Evolutionary conservation across 2,113 vertebrate genomes (phyloP).

Genomic region (Caranx melampygus): DNA sequence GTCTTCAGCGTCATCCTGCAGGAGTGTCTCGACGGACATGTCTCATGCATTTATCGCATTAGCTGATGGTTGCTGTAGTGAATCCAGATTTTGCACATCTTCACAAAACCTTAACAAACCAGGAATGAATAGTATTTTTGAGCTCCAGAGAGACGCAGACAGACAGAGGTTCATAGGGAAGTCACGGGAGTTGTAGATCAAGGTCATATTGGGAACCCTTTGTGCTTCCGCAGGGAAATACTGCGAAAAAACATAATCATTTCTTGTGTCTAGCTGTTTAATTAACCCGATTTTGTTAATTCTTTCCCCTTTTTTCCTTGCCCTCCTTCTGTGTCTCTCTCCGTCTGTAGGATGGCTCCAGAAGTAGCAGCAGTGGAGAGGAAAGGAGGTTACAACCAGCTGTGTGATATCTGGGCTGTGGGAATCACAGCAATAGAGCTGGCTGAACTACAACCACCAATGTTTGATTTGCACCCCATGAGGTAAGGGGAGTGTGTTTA

Average conservation of each 20-base stretch:
- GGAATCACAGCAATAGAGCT: slow-evolving; percentile 98
- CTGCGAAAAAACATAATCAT: not conserved
- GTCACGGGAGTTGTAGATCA: not conserved
- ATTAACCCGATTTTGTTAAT: not conserved
- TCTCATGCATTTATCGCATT: not conserved
- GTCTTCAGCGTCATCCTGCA: not conserved
- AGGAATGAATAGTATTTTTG: not conserved
- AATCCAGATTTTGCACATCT: not conserved
- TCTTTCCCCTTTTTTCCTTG: not conserved
- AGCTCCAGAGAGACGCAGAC: not conserved
- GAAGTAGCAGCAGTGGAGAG: slow-evolving; percentile 99
- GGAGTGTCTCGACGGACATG: not conserved
- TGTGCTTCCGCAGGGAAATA: slow-evolving; percentile 1
- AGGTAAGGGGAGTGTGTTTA: slow-evolving; percentile 84
- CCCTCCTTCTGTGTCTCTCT: not conserved
- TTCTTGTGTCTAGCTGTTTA: slow-evolving; percentile 1
- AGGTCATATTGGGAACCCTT: not conserved
- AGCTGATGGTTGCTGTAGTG: not conserved
- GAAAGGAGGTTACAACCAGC: slow-evolving; percentile 98
- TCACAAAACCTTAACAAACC: not conserved
- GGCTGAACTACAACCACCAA: slow-evolving; percentile 96
- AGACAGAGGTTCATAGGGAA: not conserved
- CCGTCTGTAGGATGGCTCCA: slow-evolving; percentile 92
- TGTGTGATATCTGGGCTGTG: slow-evolving; percentile 98
- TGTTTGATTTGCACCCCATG: slow-evolving; percentile 99